Evolutionary conservation across 2,113 vertebrate genomes (phyloP), one percentile per base, ranked within the genome.

Genomic region (Glaucomys volans): DNA sequence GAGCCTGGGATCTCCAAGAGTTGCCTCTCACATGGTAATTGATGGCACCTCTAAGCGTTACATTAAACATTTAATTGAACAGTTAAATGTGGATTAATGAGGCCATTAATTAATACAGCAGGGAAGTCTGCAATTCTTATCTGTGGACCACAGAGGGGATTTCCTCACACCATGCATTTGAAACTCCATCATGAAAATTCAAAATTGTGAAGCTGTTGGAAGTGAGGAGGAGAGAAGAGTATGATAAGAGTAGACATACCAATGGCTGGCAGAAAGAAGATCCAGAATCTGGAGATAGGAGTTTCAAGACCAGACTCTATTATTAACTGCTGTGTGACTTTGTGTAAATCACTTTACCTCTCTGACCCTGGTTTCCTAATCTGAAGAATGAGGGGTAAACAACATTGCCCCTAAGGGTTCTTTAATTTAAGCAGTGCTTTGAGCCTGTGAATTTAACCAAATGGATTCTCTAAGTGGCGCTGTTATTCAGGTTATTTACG

Each of bases 41-140:
- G 97, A 98, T 97, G 98, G 87, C 90, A 97, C 97, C 97, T 98
- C 97, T 97, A 97, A 98, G 95, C 83, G 44, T 98, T 98, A 97
- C 97, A 97, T 98, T 98, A 98, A 98, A 98, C 98, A 98, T 98
- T 98, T 98, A 98, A 98, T 97, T 98, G 97, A 97, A 98, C 97
- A 97, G 98, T 98, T 97, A 98, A 98, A 96, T 97, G 97, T 98
- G 96, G 90, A 98, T 97, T 97, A 98, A 98, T 97, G 96, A 98
- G 96, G 95, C 97, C 87, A 97, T 97, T 98, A 97, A 98, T 97
- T 98, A 98, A 97, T 98, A 97, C 97, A 97, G 95, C 75, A 28
- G 87, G 95, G 97, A 97, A 97, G 96, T 95, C 97, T 97, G 95
- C 77, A 97, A 67, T 97, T 97, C 96, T 97, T 98, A 98, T 98